Percentiles rank a stretch among this genome's conserved stretches.
Evolutionary conservation across 2,888 invertebrate species (phyloP).

Genomic region (Brachyopa scutellaris): DNA sequence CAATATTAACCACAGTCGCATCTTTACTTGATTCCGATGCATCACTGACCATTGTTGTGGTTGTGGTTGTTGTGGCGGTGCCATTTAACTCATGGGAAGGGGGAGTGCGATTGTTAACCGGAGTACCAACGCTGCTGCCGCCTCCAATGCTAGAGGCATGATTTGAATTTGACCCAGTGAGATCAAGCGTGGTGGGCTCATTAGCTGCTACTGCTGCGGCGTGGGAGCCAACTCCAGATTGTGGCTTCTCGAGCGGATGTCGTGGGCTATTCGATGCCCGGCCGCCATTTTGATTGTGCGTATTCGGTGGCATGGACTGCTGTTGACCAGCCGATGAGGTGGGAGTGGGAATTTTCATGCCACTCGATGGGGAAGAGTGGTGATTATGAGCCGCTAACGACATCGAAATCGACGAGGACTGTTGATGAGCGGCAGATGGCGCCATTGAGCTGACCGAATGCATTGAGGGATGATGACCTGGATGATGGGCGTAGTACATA

Average conservation of each 20-base stretch:
- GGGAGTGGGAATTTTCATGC: constrained; percentile 76
- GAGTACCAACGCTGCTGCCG: constrained; percentile 55
- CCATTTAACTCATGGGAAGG: constrained; percentile 78
- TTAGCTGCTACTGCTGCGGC: constrained; percentile 73
- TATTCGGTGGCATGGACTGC: constrained; percentile 56
- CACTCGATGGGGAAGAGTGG: constrained; percentile 75
- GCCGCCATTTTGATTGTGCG: constrained; percentile 76
- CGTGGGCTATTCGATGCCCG: constrained; percentile 78
- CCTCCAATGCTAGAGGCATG: constrained; percentile 76
- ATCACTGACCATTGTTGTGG: constrained; percentile 71
- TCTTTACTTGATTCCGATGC: constrained; percentile 75
- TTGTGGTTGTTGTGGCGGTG: constrained; percentile 77
- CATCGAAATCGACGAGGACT: constrained; percentile 72
- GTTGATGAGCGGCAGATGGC: constrained; percentile 78
- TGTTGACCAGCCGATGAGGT: constrained; percentile 73
- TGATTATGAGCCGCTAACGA: constrained; percentile 73
- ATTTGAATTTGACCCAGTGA: constrained; percentile 81
- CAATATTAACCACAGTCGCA: constrained; percentile 54
- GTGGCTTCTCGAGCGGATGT: constrained; percentile 56
- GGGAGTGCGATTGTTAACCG: constrained; percentile 73
- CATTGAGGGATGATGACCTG: constrained; percentile 77
- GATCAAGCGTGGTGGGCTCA: constrained; percentile 79
- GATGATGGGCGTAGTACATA: constrained; percentile 78
- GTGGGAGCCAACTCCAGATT: constrained; percentile 25
- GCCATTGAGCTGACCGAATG: constrained; percentile 77